A percentile compares a stretch with the other conserved stretches of the same genome.
These are phyloP conservation scores for Coleophora flavipennella DNA, from an alignment of 2,888 invertebrate species.

Conservation along the genomic window DNA sequence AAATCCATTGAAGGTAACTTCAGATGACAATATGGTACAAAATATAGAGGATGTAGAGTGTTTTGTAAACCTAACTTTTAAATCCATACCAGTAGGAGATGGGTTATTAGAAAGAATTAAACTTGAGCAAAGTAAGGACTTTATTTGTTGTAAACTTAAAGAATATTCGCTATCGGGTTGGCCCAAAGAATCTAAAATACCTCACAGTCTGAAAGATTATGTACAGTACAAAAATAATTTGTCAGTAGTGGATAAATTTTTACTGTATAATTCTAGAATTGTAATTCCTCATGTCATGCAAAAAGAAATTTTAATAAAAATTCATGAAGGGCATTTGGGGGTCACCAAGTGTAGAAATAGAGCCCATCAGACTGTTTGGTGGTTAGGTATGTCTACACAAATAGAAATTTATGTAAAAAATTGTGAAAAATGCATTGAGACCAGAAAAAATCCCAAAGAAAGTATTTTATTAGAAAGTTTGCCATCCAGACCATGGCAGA, in stretches of 20 bases:
- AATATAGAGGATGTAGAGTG: not conserved
- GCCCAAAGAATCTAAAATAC: not conserved
- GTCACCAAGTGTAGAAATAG: constrained; percentile 8
- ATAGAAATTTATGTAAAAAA: not conserved
- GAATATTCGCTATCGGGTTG: not conserved
- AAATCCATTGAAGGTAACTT: not conserved
- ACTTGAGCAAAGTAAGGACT: not conserved
- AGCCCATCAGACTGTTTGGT: constrained; percentile 11
- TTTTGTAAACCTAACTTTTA: not conserved
- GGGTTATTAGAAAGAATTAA: not conserved
- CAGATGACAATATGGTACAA: not conserved
- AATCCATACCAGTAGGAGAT: not conserved
- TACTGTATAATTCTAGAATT: not conserved
- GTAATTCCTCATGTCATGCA: constrained; percentile 3
- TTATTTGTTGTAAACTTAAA: not conserved
- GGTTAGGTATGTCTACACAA: constrained; percentile 3
- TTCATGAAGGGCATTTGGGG: constrained; percentile 9
- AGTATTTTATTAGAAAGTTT: not conserved
- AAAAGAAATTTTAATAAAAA: constrained; percentile 2
- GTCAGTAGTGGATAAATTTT: not conserved
- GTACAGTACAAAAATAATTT: constrained; percentile 3
- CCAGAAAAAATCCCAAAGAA: not conserved
- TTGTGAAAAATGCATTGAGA: not conserved
- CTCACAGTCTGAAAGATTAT: constrained; percentile 1
- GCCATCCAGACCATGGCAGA: constrained; percentile 7